These are phyloP conservation scores for Premnoplex brunnescens DNA, from an alignment of 2,797 vertebrate genomes.

Conservation along the genomic window DNA sequence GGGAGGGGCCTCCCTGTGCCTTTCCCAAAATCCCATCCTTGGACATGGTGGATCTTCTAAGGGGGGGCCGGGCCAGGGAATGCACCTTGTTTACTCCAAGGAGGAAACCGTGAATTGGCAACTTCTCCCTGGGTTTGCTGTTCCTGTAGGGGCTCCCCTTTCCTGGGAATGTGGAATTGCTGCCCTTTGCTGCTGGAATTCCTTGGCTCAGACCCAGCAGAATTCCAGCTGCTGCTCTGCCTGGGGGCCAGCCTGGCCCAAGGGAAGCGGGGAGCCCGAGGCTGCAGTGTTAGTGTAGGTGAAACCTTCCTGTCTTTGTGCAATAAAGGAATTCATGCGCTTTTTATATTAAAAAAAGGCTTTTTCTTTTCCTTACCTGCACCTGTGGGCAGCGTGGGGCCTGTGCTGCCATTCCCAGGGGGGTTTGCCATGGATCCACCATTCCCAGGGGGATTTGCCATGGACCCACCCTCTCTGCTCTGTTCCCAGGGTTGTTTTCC, in stretches of 20 bases:
- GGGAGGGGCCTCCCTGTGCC: not conserved
- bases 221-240: not conserved
- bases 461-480: not conserved
- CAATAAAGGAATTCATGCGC: conserved; percentile 45
- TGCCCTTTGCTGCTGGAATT: not conserved
- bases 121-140: not conserved
- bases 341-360: not conserved
- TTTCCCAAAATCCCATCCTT: not conserved
- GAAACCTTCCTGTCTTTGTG: conserved; percentile 23
- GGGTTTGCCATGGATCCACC: no score
- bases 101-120: not conserved
- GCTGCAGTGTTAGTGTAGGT: not conserved
- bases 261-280: not conserved
- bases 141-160: not conserved
- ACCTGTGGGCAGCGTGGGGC: not conserved
- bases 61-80: not conserved
- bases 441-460: no score
- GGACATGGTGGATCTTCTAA: not conserved
- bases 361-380: not conserved
- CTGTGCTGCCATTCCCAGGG: not conserved
- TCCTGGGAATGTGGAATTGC: not conserved
- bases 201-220: not conserved
- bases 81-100: not conserved
- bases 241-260: not conserved
- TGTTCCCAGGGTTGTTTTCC: not conserved